These are phyloP conservation scores for Drosophila dunni DNA, from an alignment of 1,140 invertebrate species.

Conservation along the genomic window DNA sequence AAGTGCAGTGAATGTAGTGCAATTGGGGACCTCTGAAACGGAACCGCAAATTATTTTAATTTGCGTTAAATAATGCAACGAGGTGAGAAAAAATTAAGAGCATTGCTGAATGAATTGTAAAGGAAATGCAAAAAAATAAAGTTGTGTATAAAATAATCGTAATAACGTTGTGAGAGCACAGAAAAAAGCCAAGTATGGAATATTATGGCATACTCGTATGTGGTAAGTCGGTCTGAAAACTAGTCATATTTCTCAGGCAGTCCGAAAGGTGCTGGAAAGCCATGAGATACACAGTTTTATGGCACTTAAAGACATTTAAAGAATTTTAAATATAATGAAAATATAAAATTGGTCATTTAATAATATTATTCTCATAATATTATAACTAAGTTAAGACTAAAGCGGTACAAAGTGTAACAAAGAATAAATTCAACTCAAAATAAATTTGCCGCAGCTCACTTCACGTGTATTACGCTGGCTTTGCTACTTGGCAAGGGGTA, in stretches of 20 bases:
- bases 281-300: neutral
- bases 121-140: slow-evolving; percentile 31
- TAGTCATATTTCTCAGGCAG: neutral
- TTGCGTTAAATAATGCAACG: slow-evolving; percentile 83
- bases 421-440: neutral
- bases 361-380: no score
- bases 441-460: neutral
- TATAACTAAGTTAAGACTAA: no score
- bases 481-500: neutral
- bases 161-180: slow-evolving; percentile 26
- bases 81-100: slow-evolving; percentile 83
- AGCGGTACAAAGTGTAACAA: neutral
- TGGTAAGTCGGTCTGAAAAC: neutral
- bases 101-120: slow-evolving; percentile 57
- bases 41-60: slow-evolving; percentile 83
- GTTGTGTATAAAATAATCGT: slow-evolving; percentile 26
- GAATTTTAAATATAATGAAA: no score
- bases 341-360: no score
- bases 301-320: no score
- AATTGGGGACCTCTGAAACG: slow-evolving; percentile 72
- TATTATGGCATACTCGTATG: slow-evolving; percentile 33
- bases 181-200: slow-evolving; percentile 26
- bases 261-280: neutral
- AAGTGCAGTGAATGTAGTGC: slow-evolving; percentile 25
- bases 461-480: neutral